phyloP scores from a whole-genome alignment of 2,797 vertebrate species.

The Leuciscus waleckii region DNA sequence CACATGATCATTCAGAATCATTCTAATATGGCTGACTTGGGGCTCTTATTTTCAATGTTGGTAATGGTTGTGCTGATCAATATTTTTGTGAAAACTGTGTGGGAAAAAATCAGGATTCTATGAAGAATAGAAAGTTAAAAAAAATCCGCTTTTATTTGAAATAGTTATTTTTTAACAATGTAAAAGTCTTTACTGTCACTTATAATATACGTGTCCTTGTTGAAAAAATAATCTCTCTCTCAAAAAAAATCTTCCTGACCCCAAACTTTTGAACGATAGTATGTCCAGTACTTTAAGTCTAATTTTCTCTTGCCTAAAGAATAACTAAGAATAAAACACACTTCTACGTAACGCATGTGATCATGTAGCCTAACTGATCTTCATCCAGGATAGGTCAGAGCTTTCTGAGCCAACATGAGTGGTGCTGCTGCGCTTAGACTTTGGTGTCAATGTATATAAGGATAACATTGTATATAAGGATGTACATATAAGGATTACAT shows the following conservation, averaged over 20 bases:
- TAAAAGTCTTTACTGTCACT: neutral
- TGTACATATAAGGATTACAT: too few species aligned
- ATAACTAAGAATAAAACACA: neutral
- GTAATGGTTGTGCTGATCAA: neutral
- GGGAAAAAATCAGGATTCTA: neutral
- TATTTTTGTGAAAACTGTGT: neutral
- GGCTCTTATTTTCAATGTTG: neutral
- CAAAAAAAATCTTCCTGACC: neutral
- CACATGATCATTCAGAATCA: neutral
- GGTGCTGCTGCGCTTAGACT: neutral
- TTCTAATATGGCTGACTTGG: neutral
- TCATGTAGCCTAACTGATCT: neutral
- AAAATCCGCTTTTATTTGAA: neutral
- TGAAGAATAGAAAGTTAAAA: too few species aligned
- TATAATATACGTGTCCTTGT: neutral
- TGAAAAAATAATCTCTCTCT: neutral
- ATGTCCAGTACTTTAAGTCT: neutral
- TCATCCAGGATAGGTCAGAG: neutral
- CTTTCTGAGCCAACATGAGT: slow-evolving; percentile 1
- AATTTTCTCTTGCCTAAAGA: neutral
- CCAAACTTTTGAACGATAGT: neutral
- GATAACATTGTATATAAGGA: neutral
- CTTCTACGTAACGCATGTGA: neutral
- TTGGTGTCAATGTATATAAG: neutral
- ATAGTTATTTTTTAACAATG: neutral